A percentile compares a stretch with the other conserved stretches of the same genome.
Evolutionary conservation across 1,140 invertebrate species (phyloP).

Genomic region (Amphibalanus amphitrite): DNA sequence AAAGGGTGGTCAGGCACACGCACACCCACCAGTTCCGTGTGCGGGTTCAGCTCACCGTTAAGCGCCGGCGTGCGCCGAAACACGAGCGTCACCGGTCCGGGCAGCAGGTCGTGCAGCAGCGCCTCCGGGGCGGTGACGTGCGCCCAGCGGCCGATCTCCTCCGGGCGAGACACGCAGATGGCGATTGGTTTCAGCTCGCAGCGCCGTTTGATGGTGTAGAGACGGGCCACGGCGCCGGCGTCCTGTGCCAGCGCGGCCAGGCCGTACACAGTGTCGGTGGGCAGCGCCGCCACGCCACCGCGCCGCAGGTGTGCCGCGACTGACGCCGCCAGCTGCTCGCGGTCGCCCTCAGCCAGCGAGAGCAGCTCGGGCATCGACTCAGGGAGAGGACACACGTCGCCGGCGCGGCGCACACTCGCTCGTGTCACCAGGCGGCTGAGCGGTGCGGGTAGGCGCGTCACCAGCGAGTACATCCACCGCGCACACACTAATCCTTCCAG

Average conservation of each 20-base stretch:
- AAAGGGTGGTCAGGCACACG: slow-evolving; percentile 69
- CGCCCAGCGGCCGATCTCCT: slow-evolving; percentile 57
- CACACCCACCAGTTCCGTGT: slow-evolving; percentile 63
- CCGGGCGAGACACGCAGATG: slow-evolving; percentile 59
- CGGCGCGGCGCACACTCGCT: not conserved
- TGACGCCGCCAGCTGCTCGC: not conserved
- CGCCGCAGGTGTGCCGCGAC: slow-evolving; percentile 10
- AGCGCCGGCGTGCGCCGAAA: slow-evolving; percentile 51
- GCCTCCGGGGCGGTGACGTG: slow-evolving; percentile 43
- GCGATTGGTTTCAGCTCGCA: slow-evolving; percentile 71
- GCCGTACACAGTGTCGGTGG: slow-evolving; percentile 93
- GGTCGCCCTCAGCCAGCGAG: not conserved
- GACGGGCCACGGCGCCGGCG: slow-evolving; percentile 40
- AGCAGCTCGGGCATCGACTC: not conserved
- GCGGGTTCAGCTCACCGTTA: slow-evolving; percentile 62
- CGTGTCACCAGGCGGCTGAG: not conserved
- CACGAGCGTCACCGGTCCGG: slow-evolving; percentile 85
- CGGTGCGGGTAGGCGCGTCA: not conserved
- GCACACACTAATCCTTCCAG: slow-evolving; percentile 63
- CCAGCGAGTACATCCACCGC: not conserved
- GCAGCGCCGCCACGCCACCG: slow-evolving; percentile 61
- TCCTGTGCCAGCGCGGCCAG: slow-evolving; percentile 68
- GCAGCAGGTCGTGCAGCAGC: slow-evolving; percentile 53
- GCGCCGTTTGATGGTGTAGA: slow-evolving; percentile 77
- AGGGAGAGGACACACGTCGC: no score